A percentile compares a stretch with the other conserved stretches of the same genome.
Evolutionary conservation across 1,140 invertebrate genomes (phyloP).

Genomic region (Steinernema khuongi): DNA sequence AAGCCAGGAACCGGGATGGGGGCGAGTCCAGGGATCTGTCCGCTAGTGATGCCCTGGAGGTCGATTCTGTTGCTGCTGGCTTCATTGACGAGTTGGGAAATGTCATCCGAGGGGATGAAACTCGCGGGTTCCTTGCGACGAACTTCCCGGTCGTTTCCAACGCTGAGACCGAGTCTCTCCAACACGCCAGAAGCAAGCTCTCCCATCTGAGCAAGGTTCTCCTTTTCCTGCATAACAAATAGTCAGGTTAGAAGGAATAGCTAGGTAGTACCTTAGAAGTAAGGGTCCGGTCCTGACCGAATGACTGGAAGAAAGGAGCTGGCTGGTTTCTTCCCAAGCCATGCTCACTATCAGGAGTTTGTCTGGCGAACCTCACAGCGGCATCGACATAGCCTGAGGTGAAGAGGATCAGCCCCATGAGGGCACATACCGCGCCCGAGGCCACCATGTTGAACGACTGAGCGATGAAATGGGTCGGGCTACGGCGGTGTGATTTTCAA

Average conservation of each 20-base stretch:
- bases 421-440: constrained; percentile 14
- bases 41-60: constrained; percentile 52
- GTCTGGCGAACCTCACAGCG: not conserved
- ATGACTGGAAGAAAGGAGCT: not conserved
- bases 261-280: not conserved
- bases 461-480: constrained; percentile 14
- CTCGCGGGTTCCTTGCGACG: constrained; percentile 41
- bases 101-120: constrained; percentile 43
- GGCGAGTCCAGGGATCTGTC: constrained; percentile 56
- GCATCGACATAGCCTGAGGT: constrained; percentile 9
- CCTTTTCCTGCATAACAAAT: not conserved
- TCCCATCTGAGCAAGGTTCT: constrained; percentile 4
- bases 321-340: not conserved
- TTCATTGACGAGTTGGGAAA: constrained; percentile 41
- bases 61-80: constrained; percentile 46
- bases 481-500: constrained; percentile 16
- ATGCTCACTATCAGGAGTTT: not conserved
- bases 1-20: constrained; percentile 58
- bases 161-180: constrained; percentile 39
- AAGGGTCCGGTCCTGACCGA: not conserved
- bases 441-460: constrained; percentile 6
- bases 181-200: constrained; percentile 26
- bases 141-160: constrained; percentile 37
- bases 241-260: not conserved
- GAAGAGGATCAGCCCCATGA: constrained; percentile 9